Evolutionary conservation across 2,888 invertebrate genomes (phyloP).

Genomic region (Andrena fulva): DNA sequence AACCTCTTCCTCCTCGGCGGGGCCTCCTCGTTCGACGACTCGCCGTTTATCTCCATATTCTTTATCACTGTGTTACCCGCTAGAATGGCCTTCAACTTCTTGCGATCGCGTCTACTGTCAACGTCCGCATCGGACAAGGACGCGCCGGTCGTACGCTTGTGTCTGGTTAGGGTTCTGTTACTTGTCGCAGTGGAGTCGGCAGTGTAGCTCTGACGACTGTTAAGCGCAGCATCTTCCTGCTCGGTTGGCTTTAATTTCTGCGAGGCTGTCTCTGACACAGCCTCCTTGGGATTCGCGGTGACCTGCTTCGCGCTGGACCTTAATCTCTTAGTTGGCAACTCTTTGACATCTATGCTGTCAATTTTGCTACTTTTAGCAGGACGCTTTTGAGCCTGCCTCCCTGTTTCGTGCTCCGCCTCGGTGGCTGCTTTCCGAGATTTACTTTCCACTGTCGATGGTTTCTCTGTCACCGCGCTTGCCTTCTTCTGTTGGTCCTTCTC

Average conservation of each 20-base stretch:
- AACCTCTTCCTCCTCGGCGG: not conserved
- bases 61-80: not conserved
- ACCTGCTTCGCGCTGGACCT: not conserved
- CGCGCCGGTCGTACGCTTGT: not conserved
- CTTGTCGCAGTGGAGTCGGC: not conserved
- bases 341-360: not conserved
- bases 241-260: not conserved
- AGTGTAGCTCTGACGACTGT: not conserved
- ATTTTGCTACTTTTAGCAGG: not conserved
- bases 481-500: conserved; percentile 70
- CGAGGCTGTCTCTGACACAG: not conserved
- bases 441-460: conserved; percentile 66
- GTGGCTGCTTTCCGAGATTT: conserved; percentile 1
- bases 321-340: conserved; percentile 21
- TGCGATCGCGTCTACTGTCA: conserved; percentile 25
- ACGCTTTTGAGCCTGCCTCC: conserved; percentile 24
- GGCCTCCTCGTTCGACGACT: conserved; percentile 27
- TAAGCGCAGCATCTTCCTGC: not conserved
- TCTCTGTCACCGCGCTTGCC: conserved; percentile 68
- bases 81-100: conserved; percentile 24
- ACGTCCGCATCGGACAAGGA: conserved; percentile 47
- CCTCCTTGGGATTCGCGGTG: not conserved
- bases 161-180: not conserved
- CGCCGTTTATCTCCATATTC: conserved; percentile 17
- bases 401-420: not conserved